Evolutionary conservation across 35 echinoderm and acorn worm species (phyloP), one percentile per base, ranked within the genome.

Genomic region (Lytechinus variegatus): DNA sequence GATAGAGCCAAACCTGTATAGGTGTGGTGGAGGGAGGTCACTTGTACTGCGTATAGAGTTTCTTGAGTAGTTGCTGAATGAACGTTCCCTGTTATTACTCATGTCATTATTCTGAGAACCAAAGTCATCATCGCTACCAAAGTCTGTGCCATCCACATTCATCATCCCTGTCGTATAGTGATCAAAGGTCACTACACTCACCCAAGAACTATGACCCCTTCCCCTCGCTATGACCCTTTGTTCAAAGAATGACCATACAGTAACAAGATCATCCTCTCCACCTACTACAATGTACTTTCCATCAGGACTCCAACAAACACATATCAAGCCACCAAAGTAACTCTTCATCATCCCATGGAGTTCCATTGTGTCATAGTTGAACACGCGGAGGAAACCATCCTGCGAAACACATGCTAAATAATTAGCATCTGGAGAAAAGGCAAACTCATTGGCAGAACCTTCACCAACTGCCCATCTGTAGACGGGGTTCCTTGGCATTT

Each of bases 241-340:
- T 53, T 98, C 97, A 51, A 92, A 58, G 86, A 99, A 99, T 28
- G 98, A 99, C 97, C 97, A 99, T 52, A 99, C 97, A 9, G 97
- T 96, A 13, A 99, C 97, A 57, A 98, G 87, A 96, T 99, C 98
- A 54, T 99, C 98, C 93, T 99, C 98, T 1, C 98, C 98, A 6
- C 98, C 98, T 0, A 97, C 96, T 7, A 99, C 98, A 95, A 99
- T 96, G 86, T 99, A 99, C 95, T 95, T 98, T 94, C 95, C 96
- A 95, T 99, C 97, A 6, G 98, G 98, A 56, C 98, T 99, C 98
- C 98, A 99, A 97, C 98, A 97, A 9, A 99, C 98, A 98, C 98
- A 99, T 29, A 97, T 94, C 57, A 99, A 94, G 28, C 98, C 98
- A 86, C 98, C 98, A 95, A 99, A 99, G 94, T 99, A 99, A 56